These are phyloP conservation scores for Myripristis murdjan DNA, from an alignment of 2,797 vertebrate genomes.

Conservation along the genomic window DNA sequence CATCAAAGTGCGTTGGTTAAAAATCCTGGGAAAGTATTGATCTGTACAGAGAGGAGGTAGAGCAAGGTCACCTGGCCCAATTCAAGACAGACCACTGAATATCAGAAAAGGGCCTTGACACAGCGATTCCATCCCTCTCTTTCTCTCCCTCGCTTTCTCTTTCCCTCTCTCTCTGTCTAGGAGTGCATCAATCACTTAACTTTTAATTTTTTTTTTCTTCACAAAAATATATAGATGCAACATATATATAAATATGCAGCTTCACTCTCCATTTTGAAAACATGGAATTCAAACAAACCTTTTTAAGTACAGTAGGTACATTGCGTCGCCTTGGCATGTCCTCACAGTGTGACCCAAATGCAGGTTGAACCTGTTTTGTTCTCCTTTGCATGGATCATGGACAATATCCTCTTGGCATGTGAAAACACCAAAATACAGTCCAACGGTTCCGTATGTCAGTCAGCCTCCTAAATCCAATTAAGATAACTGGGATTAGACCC, in stretches of 20 bases:
- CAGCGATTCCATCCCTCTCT: conserved; percentile 30
- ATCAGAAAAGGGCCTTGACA: conserved; percentile 70
- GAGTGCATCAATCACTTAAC: too few species aligned
- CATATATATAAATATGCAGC: not conserved
- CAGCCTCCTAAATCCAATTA: conserved; percentile 72
- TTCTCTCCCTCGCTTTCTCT: not conserved
- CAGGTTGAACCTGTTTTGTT: conserved; percentile 22
- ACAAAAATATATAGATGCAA: conserved; percentile 41
- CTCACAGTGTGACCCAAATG: conserved; percentile 29
- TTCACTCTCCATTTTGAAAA: conserved; percentile 3
- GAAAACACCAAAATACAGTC: conserved; percentile 56
- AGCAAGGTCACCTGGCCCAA: conserved; percentile 75
- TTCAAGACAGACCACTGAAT: conserved; percentile 60
- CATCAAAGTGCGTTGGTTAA: conserved; percentile 79
- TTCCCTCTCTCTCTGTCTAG: conserved; percentile 35
- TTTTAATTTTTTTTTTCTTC: not conserved
- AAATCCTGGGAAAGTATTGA: conserved; percentile 83
- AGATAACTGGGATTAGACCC: conserved; percentile 72
- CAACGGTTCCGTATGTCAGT: conserved; percentile 55
- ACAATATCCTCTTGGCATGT: conserved; percentile 25
- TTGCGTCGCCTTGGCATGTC: not conserved
- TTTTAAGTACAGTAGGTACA: conserved; percentile 11
- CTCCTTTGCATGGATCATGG: conserved; percentile 43
- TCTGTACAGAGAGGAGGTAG: conserved; percentile 67
- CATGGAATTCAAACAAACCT: conserved; percentile 10